Percentiles rank a stretch among this genome's conserved stretches.
Evolutionary conservation across 1,140 invertebrate species (phyloP).

Genomic region (Drosophila parvula): DNA sequence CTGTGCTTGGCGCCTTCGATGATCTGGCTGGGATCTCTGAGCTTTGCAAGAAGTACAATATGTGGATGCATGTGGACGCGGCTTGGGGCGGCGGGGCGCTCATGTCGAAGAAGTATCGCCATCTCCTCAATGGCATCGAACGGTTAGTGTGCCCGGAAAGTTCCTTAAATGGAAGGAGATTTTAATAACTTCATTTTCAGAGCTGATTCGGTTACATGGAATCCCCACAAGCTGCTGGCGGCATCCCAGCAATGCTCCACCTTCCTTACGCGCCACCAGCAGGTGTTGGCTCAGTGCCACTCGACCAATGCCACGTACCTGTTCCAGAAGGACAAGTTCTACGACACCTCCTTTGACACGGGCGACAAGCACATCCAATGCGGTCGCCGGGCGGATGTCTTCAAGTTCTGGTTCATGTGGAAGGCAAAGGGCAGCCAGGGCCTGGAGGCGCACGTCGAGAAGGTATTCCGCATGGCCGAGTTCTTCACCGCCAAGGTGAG

Average conservation of each 20-base stretch:
- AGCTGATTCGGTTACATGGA: slow-evolving; percentile 99
- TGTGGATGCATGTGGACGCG: slow-evolving; percentile 98
- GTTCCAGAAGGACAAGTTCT: slow-evolving; percentile 98
- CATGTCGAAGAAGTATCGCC: slow-evolving; percentile 91
- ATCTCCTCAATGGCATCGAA: slow-evolving; percentile 91
- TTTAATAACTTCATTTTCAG: slow-evolving; percentile 85
- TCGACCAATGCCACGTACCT: slow-evolving; percentile 93
- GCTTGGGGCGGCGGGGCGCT: slow-evolving; percentile 96
- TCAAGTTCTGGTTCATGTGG: slow-evolving; percentile 99
- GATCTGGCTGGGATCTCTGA: slow-evolving; percentile 92
- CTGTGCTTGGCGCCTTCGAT: slow-evolving; percentile 93
- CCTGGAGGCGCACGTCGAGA: slow-evolving; percentile 91
- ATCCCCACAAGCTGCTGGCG: slow-evolving; percentile 99
- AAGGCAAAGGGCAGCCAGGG: slow-evolving; percentile 95
- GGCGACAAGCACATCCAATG: slow-evolving; percentile 96
- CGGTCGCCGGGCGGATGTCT: slow-evolving; percentile 95
- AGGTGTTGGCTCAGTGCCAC: slow-evolving; percentile 87
- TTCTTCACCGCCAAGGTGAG: slow-evolving; percentile 90
- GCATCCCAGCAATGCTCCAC: slow-evolving; percentile 98
- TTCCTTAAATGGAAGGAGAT: too few species aligned
- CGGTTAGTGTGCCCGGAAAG: slow-evolving; percentile 84
- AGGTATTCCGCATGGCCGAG: slow-evolving; percentile 89
- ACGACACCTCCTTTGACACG: slow-evolving; percentile 95
- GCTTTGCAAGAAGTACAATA: slow-evolving; percentile 91
- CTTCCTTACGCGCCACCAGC: slow-evolving; percentile 90